Base-by-base conservation (phyloP, 2,888 invertebrate species). In the Spilarctia lutea region DNA sequence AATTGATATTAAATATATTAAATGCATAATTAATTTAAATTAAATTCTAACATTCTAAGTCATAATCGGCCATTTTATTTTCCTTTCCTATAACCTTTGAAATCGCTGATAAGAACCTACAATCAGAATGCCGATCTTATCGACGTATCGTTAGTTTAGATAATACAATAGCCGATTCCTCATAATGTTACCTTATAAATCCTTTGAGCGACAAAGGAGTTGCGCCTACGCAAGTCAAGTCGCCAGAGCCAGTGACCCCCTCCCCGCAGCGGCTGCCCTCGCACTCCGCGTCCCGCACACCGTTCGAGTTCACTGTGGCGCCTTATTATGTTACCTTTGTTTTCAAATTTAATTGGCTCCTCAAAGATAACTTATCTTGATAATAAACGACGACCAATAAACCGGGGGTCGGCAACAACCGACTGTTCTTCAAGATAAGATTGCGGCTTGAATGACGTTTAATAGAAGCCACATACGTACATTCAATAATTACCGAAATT, bases 331-430 rank as follows among this genome's bases (percentile, higher is more conserved):
- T 94, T 95, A 94, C 94, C 95, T 95, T 96, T 95, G 95, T 95
- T 95, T 95, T 95, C 93, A 95, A 95, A 94, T 96, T 95, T 96
- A 96, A 96, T 96, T 96, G 95, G 95, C 93, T 94, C 91, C 94
- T 94, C 93, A 91, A 88, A 95, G 95, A 96, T 96, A 95, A 93
- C 87, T 92, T 96, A 96, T 96, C 95, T 95, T 94, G 95, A 96
- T 95, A 95, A 95, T 94, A 94, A 95, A 95, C 94, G 94, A 94
- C 93, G 92, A 91, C 94, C 95, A 95, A 95, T 95, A 95, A 95
- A 94, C 94, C 91, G 93, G 93, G 91, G 93, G 92, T 93, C 88
- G 90, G 89, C 88, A 89, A 94, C 92, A 92, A 91, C 92, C 87
- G 93, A 90, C 91, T 92, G 90, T 91, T 89, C 89, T 89, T 90